Evolutionary conservation across 2,113 vertebrate genomes (phyloP).

Genomic region (Pionites leucogaster): DNA sequence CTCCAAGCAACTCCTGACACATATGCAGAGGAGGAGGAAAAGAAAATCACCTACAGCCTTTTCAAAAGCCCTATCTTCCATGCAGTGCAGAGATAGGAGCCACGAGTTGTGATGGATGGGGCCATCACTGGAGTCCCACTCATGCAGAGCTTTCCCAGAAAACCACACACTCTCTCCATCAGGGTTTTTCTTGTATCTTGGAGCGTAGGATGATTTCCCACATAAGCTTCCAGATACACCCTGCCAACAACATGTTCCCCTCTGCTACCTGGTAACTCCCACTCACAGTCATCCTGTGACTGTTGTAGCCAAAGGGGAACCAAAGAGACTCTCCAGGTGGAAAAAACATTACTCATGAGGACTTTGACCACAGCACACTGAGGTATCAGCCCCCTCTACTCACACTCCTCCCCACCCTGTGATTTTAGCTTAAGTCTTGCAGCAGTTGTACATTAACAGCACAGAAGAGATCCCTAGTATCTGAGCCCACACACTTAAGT

Average conservation of each 20-base stretch:
- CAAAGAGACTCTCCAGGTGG: neutral
- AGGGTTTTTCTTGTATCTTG: neutral
- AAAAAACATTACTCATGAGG: neutral
- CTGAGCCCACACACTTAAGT: accelerated
- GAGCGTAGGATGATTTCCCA: neutral
- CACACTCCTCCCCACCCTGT: neutral
- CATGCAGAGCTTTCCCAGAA: neutral
- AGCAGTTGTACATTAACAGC: neutral
- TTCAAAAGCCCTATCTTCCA: neutral
- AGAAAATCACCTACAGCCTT: neutral
- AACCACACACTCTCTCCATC: neutral
- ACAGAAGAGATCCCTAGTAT: neutral
- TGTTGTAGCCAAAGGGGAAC: neutral
- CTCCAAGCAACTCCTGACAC: neutral
- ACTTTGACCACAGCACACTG: neutral
- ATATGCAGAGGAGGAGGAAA: neutral
- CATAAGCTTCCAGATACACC: neutral
- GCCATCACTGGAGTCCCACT: neutral
- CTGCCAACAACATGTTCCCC: neutral
- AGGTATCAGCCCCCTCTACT: neutral
- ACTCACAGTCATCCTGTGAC: neutral
- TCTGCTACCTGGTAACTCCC: neutral
- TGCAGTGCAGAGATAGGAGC: neutral
- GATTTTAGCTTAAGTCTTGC: neutral
- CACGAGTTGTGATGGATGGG: neutral